phyloP scores from a whole-genome alignment of 2,113 vertebrate genomes.

The Garra rufa region DNA sequence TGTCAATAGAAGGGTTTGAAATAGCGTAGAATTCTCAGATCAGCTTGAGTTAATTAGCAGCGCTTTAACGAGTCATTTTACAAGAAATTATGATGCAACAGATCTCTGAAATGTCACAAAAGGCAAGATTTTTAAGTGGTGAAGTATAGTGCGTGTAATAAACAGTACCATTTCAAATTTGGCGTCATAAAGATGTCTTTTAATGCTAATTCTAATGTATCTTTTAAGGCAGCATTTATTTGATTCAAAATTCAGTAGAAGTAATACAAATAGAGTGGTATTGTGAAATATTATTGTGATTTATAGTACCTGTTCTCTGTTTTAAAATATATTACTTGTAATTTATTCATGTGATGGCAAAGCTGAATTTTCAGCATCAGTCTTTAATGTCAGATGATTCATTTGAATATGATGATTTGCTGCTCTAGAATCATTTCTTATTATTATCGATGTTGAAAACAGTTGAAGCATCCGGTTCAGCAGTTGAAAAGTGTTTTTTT shows the following conservation, averaged over 20 bases:
- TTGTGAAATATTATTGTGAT: neutral
- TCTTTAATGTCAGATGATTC: neutral
- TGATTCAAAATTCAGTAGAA: neutral
- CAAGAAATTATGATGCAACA: neutral
- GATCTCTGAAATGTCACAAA: neutral
- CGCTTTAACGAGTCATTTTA: constrained; percentile 20
- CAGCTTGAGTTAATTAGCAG: constrained; percentile 44
- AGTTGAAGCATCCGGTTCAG: neutral
- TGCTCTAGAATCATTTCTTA: neutral
- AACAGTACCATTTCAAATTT: neutral
- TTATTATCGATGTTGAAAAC: neutral
- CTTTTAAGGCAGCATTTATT: neutral
- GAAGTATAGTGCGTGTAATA: neutral
- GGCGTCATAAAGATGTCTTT: neutral
- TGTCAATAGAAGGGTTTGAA: constrained; percentile 39
- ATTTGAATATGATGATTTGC: too few relatives aligned
- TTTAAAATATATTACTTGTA: neutral
- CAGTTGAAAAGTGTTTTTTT: neutral
- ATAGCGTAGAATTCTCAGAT: constrained; percentile 31
- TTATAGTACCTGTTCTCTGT: neutral
- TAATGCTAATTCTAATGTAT: too few relatives aligned
- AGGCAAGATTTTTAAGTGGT: constrained; percentile 5
- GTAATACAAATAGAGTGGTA: neutral
- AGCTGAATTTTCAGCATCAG: neutral
- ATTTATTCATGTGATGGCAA: neutral